A percentile compares a stretch with the other conserved stretches of the same genome.
phyloP scores from a whole-genome alignment of 2,113 vertebrate species.

The Tauraco erythrolophus region DNA sequence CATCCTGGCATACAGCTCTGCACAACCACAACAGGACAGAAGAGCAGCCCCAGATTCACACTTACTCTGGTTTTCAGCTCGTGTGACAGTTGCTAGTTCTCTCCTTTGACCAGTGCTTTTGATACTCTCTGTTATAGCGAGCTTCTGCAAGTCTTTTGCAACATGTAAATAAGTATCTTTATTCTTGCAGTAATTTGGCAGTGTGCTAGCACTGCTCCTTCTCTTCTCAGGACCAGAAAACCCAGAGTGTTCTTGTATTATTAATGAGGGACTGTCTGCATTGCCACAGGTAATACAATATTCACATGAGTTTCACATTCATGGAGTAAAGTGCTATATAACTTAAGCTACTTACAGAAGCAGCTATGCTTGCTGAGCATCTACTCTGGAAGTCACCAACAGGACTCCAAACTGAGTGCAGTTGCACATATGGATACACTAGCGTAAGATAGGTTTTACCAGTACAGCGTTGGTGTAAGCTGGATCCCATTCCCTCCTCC shows the following conservation, averaged over 20 bases:
- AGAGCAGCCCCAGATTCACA: neutral
- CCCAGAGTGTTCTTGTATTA: neutral
- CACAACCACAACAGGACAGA: neutral
- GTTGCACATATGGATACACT: neutral
- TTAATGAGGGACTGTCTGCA: constrained; percentile 26
- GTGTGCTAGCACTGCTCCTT: neutral
- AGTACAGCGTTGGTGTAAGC: neutral
- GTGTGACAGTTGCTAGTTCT: neutral
- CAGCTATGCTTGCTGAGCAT: neutral
- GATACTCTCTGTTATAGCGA: neutral
- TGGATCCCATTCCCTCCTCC: neutral
- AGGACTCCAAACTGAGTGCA: neutral
- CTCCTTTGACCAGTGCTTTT: neutral
- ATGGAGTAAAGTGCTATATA: neutral
- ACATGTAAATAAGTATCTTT: neutral
- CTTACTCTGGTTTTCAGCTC: neutral
- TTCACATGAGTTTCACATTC: neutral
- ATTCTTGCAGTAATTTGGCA: neutral
- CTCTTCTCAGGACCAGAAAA: neutral
- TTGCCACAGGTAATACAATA: constrained; percentile 26
- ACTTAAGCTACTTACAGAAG: neutral
- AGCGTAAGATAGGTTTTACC: neutral
- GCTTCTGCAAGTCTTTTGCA: neutral
- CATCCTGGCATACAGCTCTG: neutral
- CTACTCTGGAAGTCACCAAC: neutral